Conservation (phyloP, 2,888 invertebrate genomes). For the Aphodius sticticus region DNA sequence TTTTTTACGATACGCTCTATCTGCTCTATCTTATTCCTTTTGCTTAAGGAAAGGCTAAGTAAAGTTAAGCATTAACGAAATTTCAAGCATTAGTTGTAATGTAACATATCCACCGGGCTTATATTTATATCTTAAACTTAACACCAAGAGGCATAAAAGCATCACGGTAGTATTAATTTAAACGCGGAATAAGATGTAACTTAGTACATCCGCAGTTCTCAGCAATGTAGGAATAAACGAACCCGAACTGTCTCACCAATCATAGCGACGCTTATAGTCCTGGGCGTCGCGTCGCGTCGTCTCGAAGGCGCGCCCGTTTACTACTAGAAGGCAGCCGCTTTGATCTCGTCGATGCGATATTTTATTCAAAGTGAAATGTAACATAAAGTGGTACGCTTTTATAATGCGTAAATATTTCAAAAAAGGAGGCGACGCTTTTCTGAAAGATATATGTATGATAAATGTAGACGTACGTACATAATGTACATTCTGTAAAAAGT, state of each 20-base stretch:
- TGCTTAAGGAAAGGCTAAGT: too few relatives aligned
- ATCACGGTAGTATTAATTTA: not conserved
- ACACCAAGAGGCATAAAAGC: not conserved
- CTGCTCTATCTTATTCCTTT: too few relatives aligned
- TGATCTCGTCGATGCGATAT: not conserved
- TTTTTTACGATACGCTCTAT: too few relatives aligned
- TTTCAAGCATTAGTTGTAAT: not conserved
- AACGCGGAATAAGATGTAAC: not conserved
- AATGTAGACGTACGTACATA: too few relatives aligned
- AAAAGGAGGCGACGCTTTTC: not conserved
- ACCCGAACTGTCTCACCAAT: not conserved
- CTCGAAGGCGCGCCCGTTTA: not conserved
- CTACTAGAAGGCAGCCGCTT: not conserved
- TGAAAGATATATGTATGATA: not conserved
- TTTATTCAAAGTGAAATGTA: not conserved
- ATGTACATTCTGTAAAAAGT: too few relatives aligned
- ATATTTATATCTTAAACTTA: not conserved
- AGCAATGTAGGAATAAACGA: not conserved
- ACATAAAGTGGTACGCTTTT: not conserved
- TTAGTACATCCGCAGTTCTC: not conserved
- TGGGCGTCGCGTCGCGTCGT: constrained; percentile 16
- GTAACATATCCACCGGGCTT: not conserved
- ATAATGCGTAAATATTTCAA: not conserved
- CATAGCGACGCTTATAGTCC: not conserved
- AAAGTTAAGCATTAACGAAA: too few relatives aligned